A percentile compares a stretch with the other conserved stretches of the same genome.
These are phyloP conservation scores for Agraylea sexmaculata DNA, from an alignment of 1,140 invertebrate species.

Conservation along the genomic window DNA sequence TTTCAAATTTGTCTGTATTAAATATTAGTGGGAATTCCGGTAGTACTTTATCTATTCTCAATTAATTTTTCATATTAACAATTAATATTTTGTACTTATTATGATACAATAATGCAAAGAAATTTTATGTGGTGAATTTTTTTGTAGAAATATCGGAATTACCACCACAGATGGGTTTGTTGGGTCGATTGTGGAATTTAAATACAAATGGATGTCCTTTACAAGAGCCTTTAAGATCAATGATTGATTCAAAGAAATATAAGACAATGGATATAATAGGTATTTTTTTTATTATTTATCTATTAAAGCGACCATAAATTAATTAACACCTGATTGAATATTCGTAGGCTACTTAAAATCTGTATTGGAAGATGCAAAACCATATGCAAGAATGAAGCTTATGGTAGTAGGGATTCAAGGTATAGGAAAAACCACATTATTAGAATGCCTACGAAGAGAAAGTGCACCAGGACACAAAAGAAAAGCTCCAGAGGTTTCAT, in stretches of 20 bases:
- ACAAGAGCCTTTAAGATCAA: conserved; percentile 80
- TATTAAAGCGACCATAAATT: not conserved
- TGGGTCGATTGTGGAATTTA: conserved; percentile 90
- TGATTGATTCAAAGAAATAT: conserved; percentile 86
- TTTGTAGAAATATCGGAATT: conserved; percentile 65
- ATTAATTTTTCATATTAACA: too few relatives aligned
- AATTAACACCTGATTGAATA: not conserved
- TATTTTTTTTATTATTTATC: not conserved
- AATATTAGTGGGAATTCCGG: conserved; percentile 82
- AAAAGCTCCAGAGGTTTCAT: conserved; percentile 58
- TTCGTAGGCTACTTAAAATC: conserved; percentile 71
- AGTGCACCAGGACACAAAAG: conserved; percentile 63
- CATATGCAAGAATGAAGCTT: conserved; percentile 91
- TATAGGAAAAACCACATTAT: conserved; percentile 86
- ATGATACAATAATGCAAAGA: not conserved
- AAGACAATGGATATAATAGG: conserved; percentile 94
- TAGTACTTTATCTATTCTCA: conserved; percentile 22
- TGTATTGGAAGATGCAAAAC: conserved; percentile 78
- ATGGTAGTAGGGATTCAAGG: conserved; percentile 87
- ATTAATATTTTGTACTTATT: not conserved
- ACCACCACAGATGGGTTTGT: conserved; percentile 87
- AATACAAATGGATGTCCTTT: conserved; percentile 83
- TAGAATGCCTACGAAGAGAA: conserved; percentile 79
- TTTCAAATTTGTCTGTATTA: conserved; percentile 83
- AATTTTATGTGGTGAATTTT: conserved; percentile 6